phyloP scores from a whole-genome alignment of 2,797 vertebrate genomes.

The Todus mexicanus region DNA sequence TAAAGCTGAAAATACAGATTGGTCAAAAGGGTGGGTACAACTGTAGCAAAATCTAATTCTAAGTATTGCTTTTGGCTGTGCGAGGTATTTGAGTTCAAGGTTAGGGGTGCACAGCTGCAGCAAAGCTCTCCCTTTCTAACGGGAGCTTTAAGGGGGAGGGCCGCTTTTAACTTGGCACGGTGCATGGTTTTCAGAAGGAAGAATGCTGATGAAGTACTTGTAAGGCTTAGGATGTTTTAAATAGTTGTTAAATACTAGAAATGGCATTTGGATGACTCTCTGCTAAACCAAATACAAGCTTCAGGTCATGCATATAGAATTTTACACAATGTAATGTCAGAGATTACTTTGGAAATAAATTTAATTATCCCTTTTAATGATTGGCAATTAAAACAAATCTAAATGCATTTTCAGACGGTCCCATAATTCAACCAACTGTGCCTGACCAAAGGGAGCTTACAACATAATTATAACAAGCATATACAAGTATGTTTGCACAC shows the following conservation, averaged over 20 bases:
- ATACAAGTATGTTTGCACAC: background rate
- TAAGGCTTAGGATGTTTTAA: slow-evolving; percentile 4
- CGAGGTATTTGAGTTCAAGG: slow-evolving; percentile 16
- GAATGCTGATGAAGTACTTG: slow-evolving; percentile 3
- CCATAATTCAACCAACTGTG: background rate
- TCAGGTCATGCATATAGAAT: background rate
- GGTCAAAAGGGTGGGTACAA: background rate
- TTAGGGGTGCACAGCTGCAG: background rate
- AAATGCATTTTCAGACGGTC: background rate
- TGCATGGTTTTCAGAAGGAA: background rate
- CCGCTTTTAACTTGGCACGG: background rate
- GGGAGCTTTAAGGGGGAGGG: background rate
- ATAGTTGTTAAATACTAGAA: slow-evolving; percentile 24
- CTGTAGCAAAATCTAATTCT: background rate
- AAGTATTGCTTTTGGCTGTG: background rate
- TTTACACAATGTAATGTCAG: background rate
- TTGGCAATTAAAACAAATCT: background rate
- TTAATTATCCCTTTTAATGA: background rate
- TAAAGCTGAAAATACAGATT: background rate
- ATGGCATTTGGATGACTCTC: slow-evolving; percentile 5
- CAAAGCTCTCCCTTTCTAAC: background rate
- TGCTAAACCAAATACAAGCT: background rate
- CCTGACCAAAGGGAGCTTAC: background rate
- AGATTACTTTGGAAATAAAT: background rate
- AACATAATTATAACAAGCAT: background rate